Percentiles rank a stretch among this genome's conserved stretches.
These are phyloP conservation scores for Eurystomus glaucurus DNA, from an alignment of 2,797 vertebrate species.

Conservation along the genomic window DNA sequence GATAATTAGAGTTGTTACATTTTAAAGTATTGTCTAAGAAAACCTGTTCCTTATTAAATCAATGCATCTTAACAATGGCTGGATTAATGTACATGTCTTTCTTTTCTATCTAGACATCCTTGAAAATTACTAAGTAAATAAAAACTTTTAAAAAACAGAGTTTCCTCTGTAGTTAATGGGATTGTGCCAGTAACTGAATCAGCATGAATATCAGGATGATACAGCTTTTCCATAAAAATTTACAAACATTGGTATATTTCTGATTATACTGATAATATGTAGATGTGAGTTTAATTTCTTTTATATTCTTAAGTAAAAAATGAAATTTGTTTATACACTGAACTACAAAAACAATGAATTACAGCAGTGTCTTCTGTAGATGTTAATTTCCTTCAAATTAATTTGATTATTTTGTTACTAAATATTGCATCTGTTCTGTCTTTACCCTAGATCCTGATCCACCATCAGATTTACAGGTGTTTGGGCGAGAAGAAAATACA, in stretches of 20 bases:
- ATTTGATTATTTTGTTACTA: background rate
- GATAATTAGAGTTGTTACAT: background rate
- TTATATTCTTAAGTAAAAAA: background rate
- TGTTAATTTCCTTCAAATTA: background rate
- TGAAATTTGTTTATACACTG: background rate
- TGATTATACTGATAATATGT: background rate
- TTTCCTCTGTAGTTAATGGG: background rate
- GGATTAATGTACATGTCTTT: background rate
- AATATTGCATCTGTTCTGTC: background rate
- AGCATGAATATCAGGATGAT: background rate
- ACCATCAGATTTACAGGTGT: slow-evolving; percentile 85
- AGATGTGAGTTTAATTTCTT: background rate
- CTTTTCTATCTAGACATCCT: background rate
- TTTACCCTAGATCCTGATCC: slow-evolving; percentile 83
- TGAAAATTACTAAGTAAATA: background rate
- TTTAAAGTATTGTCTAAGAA: background rate
- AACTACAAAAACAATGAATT: background rate
- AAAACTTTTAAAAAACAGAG: background rate
- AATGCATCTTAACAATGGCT: background rate
- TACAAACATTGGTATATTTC: background rate
- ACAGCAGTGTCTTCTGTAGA: background rate
- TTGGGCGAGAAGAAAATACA: slow-evolving; percentile 83
- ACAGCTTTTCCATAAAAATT: background rate
- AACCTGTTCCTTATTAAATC: background rate
- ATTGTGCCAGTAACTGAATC: background rate